phyloP scores from a whole-genome alignment of 1,140 invertebrate species.

The Aphaenogaster floridana region DNA sequence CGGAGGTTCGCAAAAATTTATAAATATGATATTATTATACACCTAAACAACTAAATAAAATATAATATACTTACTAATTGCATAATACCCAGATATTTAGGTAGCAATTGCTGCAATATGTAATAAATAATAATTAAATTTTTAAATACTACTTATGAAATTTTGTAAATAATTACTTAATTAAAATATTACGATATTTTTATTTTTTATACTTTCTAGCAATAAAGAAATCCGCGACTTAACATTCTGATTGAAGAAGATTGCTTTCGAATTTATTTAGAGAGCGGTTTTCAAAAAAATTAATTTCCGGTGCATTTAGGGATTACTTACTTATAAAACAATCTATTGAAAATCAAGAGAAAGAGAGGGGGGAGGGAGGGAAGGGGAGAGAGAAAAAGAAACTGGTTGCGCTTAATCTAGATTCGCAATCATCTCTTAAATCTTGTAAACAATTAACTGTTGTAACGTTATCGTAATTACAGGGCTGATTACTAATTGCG shows the following conservation, averaged over 20 bases:
- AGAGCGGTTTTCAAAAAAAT: not conserved
- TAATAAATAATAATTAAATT: conserved; percentile 4
- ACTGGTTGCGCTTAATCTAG: conserved; percentile 3
- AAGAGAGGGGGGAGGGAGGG: not conserved
- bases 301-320: not conserved
- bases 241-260: not conserved
- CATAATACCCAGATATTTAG: not conserved
- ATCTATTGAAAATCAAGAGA: not conserved
- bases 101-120: not conserved
- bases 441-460: conserved; percentile 56
- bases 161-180: not conserved
- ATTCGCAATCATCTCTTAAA: conserved; percentile 39
- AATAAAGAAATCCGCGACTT: not conserved
- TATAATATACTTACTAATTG: not conserved
- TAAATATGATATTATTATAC: not conserved
- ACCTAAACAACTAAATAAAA: not conserved
- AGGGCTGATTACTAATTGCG: conserved; percentile 75
- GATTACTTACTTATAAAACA: not conserved
- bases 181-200: not conserved
- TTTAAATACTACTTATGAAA: not conserved
- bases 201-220: not conserved
- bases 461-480: conserved; percentile 72
- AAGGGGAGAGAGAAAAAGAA: no score
- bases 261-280: not conserved
- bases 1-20: not conserved